Percentiles rank a stretch among this genome's conserved stretches.
phyloP scores from a whole-genome alignment of 1,140 invertebrate genomes.

The Whitmania pigra region DNA sequence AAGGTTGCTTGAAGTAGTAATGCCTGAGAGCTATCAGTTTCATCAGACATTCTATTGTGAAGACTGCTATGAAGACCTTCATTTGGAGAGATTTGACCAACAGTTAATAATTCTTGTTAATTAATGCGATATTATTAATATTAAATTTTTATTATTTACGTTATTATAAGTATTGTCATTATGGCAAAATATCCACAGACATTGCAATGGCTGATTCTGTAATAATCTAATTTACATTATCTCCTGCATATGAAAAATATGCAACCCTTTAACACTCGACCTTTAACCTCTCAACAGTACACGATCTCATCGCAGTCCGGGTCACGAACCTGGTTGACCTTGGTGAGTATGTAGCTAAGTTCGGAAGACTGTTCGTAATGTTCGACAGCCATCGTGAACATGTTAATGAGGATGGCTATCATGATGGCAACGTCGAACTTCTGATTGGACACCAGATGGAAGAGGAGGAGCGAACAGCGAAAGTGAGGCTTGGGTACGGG shows the following conservation, averaged over 20 bases:
- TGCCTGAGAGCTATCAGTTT: conserved; percentile 82
- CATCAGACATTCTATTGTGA: conserved; percentile 79
- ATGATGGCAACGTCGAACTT: conserved; percentile 99
- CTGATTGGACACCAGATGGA: conserved; percentile 91
- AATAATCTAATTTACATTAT: too few relatives aligned
- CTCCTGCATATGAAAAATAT: too few relatives aligned
- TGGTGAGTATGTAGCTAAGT: conserved; percentile 66
- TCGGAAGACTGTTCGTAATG: conserved; percentile 75
- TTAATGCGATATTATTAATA: too few relatives aligned
- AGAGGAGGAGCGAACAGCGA: conserved; percentile 88
- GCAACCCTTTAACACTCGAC: too few relatives aligned
- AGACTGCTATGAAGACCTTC: conserved; percentile 82
- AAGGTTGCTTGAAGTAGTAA: conserved; percentile 86
- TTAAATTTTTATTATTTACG: too few relatives aligned
- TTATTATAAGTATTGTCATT: too few relatives aligned
- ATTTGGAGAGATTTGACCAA: too few relatives aligned
- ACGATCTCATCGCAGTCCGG: too few relatives aligned
- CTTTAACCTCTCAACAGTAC: too few relatives aligned
- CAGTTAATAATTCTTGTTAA: too few relatives aligned
- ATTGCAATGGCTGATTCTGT: too few relatives aligned
- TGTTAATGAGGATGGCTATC: conserved; percentile 95
- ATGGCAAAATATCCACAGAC: too few relatives aligned
- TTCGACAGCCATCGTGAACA: conserved; percentile 96
- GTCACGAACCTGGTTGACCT: conserved; percentile 74
- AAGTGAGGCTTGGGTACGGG: conserved; percentile 84